Conservation (phyloP, 1,140 invertebrate species). For the Diprion similis region DNA sequence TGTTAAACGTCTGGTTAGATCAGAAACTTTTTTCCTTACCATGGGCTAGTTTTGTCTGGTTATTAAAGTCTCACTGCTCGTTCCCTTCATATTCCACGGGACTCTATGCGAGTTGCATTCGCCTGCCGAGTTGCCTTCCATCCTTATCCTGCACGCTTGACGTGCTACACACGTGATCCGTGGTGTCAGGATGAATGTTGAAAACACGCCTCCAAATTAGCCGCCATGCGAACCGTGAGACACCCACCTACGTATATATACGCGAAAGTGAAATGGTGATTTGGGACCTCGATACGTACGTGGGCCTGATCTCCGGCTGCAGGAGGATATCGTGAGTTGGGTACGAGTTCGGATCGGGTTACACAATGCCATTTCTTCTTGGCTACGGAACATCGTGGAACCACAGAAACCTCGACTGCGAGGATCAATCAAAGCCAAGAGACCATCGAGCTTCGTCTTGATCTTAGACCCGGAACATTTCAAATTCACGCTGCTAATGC, state of each 20-base stretch:
- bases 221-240: neutral
- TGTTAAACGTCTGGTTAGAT: too few relatives aligned
- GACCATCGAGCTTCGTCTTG: neutral
- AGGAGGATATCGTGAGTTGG: too few relatives aligned
- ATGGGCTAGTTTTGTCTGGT: too few relatives aligned
- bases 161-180: neutral
- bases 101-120: neutral
- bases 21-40: too few relatives aligned
- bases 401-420: neutral
- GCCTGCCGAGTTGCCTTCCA: neutral
- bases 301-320: too few relatives aligned
- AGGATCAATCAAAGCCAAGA: constrained; percentile 4
- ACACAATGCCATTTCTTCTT: neutral
- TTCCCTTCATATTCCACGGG: neutral
- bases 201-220: neutral
- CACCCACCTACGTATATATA: neutral
- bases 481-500: neutral
- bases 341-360: neutral
- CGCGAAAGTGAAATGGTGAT: constrained; percentile 4
- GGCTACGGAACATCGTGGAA: neutral
- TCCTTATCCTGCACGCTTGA: neutral
- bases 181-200: neutral
- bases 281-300: neutral
- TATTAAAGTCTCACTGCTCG: too few relatives aligned
- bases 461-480: neutral